These are phyloP conservation scores for Phalanger gymnotis DNA, from an alignment of 2,797 vertebrate species.

Conservation along the genomic window DNA sequence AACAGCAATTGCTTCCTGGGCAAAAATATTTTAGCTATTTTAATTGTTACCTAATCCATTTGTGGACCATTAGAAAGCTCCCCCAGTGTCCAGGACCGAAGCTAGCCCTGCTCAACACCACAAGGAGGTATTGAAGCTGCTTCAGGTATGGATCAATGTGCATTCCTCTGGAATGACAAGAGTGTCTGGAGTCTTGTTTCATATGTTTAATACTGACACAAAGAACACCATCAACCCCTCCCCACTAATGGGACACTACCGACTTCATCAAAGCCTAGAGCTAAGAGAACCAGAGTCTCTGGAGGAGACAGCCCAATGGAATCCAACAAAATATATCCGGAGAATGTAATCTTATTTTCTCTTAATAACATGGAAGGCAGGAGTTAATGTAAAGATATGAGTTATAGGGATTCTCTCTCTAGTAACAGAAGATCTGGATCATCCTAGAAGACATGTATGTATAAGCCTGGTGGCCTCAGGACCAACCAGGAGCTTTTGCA, in stretches of 20 bases:
- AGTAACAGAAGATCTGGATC: not conserved
- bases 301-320: not conserved
- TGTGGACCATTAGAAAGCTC: conserved; percentile 34
- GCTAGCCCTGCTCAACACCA: conserved; percentile 56
- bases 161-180: conserved; percentile 53
- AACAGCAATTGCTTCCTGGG: conserved; percentile 24
- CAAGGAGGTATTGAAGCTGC: rapidly evolving
- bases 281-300: not conserved
- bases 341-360: conserved; percentile 2
- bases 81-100: conserved; percentile 18
- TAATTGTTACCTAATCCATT: conserved; percentile 54
- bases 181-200: conserved; percentile 43
- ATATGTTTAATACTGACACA: conserved; percentile 19
- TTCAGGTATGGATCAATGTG: not conserved
- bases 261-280: conserved; percentile 20
- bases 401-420: not conserved
- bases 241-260: not conserved
- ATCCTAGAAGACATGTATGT: not conserved
- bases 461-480: conserved; percentile 7
- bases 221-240: not conserved
- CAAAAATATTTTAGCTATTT: conserved; percentile 62
- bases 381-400: conserved; percentile 46
- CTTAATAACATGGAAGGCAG: conserved; percentile 2
- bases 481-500: not conserved
- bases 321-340: conserved; percentile 23